Evolutionary conservation across 2,888 invertebrate species (phyloP), one percentile per base, ranked within the genome.

Genomic region (Aethes cnicana): DNA sequence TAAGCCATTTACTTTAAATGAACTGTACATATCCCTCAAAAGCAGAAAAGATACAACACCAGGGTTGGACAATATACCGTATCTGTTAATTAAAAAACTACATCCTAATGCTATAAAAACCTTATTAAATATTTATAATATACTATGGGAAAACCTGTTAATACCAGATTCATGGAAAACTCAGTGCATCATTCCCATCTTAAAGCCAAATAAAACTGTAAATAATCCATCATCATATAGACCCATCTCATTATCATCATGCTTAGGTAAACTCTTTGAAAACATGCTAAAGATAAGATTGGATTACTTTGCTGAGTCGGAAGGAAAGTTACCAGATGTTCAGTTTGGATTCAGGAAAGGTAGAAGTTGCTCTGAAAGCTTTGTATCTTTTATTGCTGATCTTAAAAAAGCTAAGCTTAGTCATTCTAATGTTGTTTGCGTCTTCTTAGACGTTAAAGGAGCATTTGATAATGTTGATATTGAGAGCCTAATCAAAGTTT

Each of bases 261-360:
- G 56, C 21, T 25, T 57, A 25, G 58, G 58, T 5, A 61, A 58
- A 37, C 21, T 57, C 14, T 61, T 58, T 49, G 55, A 60, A 47
- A 21, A 54, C 12, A 52, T 57, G 44, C 12, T 61, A 20, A 61
- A 58, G 48, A 2, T 46, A 18, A 11, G 53, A 18, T 21, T 57
- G 32, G 58, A 58, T 39, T 55, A 48, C 30, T 57, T 36, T 60
- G 43, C 25, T 46, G 50, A 60, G 52, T 32, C 17, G 16, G 28
- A 56, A 18, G 25, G 20, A 18, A 25, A 37, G 14, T 41, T 58
- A 42, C 54, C 54, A 16, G 7, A 39, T 25, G 28, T 32, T 26
- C 54, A 58, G 35, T 53, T 53, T 47, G 53, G 53, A 11, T 54
- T 56, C 35, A 20, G 54, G 23, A 54, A 37, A 32, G 53, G 56